Evolutionary conservation across 2,113 vertebrate genomes (phyloP).

Genomic region (Sylvicapra grimmia): DNA sequence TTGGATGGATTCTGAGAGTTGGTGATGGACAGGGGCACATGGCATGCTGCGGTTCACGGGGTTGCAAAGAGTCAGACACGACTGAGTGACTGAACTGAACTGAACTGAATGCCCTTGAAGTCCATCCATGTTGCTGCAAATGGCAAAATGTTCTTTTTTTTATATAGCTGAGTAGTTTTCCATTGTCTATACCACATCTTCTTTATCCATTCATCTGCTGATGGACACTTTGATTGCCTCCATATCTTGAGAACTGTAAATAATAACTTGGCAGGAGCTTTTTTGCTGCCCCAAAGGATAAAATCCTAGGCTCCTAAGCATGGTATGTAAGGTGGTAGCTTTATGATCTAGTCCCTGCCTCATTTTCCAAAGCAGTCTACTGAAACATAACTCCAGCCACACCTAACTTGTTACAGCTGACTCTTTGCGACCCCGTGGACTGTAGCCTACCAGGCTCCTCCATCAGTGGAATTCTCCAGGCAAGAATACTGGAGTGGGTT

Average conservation of each 20-base stretch:
- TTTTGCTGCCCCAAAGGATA: not conserved
- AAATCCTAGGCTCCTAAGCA: not conserved
- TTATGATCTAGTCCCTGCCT: not conserved
- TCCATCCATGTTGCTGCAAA: not conserved
- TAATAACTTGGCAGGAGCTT: not conserved
- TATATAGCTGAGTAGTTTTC: not conserved
- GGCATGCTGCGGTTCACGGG: no score
- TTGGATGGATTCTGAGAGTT: not conserved
- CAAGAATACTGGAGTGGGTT: no score
- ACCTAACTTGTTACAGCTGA: not conserved
- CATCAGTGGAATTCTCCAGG: no score
- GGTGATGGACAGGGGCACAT: no score
- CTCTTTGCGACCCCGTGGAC: no score
- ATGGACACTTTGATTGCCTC: not conserved
- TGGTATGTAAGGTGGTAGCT: not conserved
- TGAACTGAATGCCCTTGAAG: not conserved
- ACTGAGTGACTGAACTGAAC: no score
- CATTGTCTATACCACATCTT: not conserved
- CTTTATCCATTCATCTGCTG: not conserved
- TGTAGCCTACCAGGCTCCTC: no score
- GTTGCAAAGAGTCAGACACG: no score
- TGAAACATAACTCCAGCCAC: not conserved
- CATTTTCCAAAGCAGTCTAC: not conserved
- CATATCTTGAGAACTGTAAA: not conserved
- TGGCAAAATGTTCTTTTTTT: not conserved